A percentile compares a stretch with the other conserved stretches of the same genome.
phyloP scores from a whole-genome alignment of 2,113 vertebrate species.

The Bujurquina vittata region DNA sequence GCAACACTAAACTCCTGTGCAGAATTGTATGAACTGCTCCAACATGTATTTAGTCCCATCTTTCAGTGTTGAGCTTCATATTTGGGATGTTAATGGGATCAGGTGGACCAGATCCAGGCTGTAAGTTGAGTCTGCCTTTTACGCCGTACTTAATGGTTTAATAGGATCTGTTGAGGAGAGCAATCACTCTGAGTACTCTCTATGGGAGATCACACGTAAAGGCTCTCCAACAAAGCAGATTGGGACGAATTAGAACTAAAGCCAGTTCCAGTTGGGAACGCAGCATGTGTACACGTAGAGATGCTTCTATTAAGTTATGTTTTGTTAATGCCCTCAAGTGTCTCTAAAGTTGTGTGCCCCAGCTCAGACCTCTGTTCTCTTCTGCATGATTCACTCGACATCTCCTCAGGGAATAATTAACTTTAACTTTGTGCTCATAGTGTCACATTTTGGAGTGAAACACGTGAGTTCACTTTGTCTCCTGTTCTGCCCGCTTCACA shows the following conservation, averaged over 20 bases:
- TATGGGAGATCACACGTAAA: constrained; percentile 15
- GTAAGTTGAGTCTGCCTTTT: constrained; percentile 45
- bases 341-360: neutral
- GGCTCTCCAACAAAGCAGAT: neutral
- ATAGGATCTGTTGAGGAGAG: constrained; percentile 50
- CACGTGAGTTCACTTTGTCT: neutral
- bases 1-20: neutral
- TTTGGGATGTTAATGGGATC: neutral
- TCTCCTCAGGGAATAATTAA: neutral
- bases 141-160: constrained; percentile 54
- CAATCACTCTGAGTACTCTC: constrained; percentile 48
- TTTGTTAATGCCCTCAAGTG: neutral
- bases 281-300: neutral
- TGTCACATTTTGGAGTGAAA: constrained; percentile 29
- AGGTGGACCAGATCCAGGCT: neutral
- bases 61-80: neutral
- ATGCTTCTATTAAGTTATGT: neutral
- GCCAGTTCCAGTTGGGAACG: neutral
- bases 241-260: neutral
- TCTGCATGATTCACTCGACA: constrained; percentile 16
- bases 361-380: neutral
- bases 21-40: neutral
- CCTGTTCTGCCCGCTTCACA: neutral
- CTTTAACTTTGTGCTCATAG: neutral
- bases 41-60: neutral